Evolutionary conservation across 2,888 invertebrate species (phyloP).

Genomic region (Drosophila maculinotata): DNA sequence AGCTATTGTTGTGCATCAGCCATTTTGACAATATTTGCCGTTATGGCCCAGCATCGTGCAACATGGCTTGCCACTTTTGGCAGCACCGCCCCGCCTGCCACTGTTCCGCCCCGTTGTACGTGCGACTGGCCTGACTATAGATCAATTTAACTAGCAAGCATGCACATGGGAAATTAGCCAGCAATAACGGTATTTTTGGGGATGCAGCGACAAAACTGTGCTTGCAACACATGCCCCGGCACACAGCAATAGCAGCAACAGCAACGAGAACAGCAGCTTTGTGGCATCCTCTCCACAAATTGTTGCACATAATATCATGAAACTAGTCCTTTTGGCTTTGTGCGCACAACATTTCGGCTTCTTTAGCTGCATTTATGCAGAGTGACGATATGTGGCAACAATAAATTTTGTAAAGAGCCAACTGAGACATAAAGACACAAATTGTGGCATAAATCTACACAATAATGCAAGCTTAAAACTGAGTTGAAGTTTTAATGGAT

Average conservation of each 20-base stretch:
- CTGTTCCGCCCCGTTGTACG: too few species aligned
- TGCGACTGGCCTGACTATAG: constrained; percentile 55
- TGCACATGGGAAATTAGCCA: constrained; percentile 78
- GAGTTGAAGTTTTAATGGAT: neutral
- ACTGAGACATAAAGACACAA: constrained; percentile 15
- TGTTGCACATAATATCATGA: constrained; percentile 50
- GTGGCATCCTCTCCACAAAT: constrained; percentile 50
- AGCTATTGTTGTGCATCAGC: constrained; percentile 55
- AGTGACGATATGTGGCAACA: constrained; percentile 22
- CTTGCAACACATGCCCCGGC: constrained; percentile 38
- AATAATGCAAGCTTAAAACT: neutral
- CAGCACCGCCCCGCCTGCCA: neutral
- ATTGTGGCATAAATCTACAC: constrained; percentile 12
- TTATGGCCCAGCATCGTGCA: constrained; percentile 41
- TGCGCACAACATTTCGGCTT: constrained; percentile 26
- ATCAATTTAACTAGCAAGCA: constrained; percentile 79
- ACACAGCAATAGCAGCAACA: constrained; percentile 10
- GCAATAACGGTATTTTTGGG: constrained; percentile 69
- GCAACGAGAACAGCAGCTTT: constrained; percentile 28
- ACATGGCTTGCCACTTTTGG: constrained; percentile 54
- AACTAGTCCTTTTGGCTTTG: constrained; percentile 51
- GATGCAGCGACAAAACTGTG: constrained; percentile 58
- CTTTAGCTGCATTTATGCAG: constrained; percentile 44
- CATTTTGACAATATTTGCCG: constrained; percentile 72
- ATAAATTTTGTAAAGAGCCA: constrained; percentile 27